Conservation (phyloP, 1,140 invertebrate genomes). For the Drosophila cardini region DNA sequence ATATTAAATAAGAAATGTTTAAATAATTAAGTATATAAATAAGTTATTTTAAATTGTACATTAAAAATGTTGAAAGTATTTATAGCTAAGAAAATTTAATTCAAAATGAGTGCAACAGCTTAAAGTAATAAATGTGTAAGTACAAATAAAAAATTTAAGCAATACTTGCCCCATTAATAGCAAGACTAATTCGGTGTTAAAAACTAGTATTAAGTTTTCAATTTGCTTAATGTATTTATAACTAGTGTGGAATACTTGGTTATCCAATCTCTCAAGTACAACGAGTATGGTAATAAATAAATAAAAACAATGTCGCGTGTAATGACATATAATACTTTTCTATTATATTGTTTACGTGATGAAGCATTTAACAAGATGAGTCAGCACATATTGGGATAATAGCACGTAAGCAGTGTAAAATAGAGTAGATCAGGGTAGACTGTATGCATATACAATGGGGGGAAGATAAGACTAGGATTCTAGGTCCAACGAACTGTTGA, state of each 20-base stretch:
- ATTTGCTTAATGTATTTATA: not conserved
- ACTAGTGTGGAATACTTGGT: not conserved
- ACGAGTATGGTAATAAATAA: not conserved
- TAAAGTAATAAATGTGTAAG: not conserved
- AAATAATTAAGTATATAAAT: too few relatives aligned
- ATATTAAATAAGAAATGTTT: too few relatives aligned
- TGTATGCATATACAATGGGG: not conserved
- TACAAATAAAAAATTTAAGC: not conserved
- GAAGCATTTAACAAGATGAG: conserved; percentile 13
- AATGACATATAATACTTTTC: conserved; percentile 4
- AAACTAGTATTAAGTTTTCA: not conserved
- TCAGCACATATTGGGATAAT: conserved; percentile 24
- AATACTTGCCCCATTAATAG: not conserved
- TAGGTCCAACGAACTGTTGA: not conserved
- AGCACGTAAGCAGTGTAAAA: not conserved
- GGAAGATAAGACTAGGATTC: conserved; percentile 21
- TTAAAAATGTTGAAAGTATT: too few relatives aligned
- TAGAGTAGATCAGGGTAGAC: not conserved
- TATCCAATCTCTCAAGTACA: conserved; percentile 11
- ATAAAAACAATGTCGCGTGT: not conserved
- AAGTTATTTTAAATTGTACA: too few relatives aligned
- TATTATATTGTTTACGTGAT: conserved; percentile 21
- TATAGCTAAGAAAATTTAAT: not conserved
- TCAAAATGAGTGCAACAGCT: not conserved
- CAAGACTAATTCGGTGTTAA: not conserved